A percentile compares a stretch with the other conserved stretches of the same genome.
Conservation (phyloP, 2,888 invertebrate genomes). For the Argyresthia albistria region DNA sequence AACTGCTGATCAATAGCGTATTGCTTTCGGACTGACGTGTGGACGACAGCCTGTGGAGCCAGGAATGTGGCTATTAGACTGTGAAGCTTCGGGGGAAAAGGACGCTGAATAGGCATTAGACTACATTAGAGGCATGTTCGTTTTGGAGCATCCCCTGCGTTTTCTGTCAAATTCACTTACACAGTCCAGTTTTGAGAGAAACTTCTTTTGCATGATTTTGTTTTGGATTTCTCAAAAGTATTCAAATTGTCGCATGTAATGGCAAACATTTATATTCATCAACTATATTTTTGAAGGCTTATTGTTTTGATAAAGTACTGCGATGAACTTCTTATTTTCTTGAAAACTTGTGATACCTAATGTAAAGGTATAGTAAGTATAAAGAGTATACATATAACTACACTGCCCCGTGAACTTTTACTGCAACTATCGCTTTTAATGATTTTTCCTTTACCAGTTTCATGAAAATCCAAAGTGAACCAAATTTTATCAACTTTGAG, state of each 20-base stretch:
- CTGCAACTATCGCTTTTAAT: conserved; percentile 8
- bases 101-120: no score
- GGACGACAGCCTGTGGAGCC: not conserved
- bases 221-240: no score
- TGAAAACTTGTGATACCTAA: not conserved
- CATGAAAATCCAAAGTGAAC: not conserved
- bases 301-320: not conserved
- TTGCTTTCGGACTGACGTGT: conserved; percentile 5
- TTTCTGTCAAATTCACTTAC: no score
- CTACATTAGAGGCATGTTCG: no score
- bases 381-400: no score
- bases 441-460: conserved; percentile 7
- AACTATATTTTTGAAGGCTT: no score
- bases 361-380: not conserved
- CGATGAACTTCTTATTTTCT: not conserved
- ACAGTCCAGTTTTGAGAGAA: no score
- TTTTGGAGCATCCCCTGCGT: no score
- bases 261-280: no score
- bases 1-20: conserved; percentile 43
- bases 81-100: no score
- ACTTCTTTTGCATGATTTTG: no score
- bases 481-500: not conserved
- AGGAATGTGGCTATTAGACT: conserved; percentile 5
- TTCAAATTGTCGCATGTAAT: no score
- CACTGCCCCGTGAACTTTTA: not conserved